A percentile compares a stretch with the other conserved stretches of the same genome.
These are phyloP conservation scores for Rhagonycha fulva DNA, from an alignment of 2,888 invertebrate species.

Conservation along the genomic window DNA sequence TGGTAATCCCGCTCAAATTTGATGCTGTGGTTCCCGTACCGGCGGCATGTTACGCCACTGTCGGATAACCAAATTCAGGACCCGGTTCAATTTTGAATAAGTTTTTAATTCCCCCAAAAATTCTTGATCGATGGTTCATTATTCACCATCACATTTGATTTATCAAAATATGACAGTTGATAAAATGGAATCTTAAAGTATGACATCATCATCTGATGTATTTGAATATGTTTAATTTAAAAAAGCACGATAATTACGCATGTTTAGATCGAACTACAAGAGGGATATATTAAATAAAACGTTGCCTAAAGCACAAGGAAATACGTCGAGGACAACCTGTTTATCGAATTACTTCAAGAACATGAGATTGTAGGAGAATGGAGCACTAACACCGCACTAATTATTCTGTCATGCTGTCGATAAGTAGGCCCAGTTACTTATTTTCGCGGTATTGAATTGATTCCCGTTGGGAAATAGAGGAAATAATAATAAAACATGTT, in stretches of 20 bases:
- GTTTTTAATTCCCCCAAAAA: background rate
- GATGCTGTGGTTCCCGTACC: too few species aligned
- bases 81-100: background rate
- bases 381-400: background rate
- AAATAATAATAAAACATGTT: background rate
- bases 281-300: slow-evolving; percentile 14
- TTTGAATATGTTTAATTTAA: slow-evolving; percentile 3
- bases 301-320: slow-evolving; percentile 14
- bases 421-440: background rate
- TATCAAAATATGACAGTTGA: background rate
- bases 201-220: background rate
- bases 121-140: background rate
- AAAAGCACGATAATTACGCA: slow-evolving; percentile 13
- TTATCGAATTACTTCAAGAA: slow-evolving; percentile 17
- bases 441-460: background rate
- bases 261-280: slow-evolving; percentile 3
- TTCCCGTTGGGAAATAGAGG: background rate
- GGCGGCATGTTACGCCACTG: background rate
- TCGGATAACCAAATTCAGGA: too few species aligned
- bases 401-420: background rate
- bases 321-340: slow-evolving; percentile 23
- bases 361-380: background rate
- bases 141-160: background rate
- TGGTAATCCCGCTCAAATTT: too few species aligned
- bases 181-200: background rate